These are phyloP conservation scores for Sebastes nivosus DNA, from an alignment of 2,797 vertebrate species.

Conservation along the genomic window DNA sequence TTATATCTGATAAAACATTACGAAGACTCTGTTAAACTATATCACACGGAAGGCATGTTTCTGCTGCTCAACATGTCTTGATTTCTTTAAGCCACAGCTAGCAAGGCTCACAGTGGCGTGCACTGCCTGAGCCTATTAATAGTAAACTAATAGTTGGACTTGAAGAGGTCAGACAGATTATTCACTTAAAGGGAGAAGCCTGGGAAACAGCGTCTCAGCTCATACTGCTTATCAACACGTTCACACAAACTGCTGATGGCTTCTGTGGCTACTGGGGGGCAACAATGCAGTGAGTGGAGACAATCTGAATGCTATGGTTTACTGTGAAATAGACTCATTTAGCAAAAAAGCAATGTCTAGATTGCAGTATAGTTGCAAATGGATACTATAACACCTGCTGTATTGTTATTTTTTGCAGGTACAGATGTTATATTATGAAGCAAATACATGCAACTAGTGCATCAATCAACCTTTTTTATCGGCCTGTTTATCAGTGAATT, in stretches of 20 bases:
- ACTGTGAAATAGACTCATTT: background rate
- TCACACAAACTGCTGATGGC: background rate
- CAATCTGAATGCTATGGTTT: background rate
- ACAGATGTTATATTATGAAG: background rate
- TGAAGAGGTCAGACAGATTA: slow-evolving; percentile 79
- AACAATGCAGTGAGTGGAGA: background rate
- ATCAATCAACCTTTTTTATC: background rate
- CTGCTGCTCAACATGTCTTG: background rate
- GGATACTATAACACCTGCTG: background rate
- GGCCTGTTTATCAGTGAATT: background rate
- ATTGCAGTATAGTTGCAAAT: background rate
- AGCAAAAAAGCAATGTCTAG: background rate
- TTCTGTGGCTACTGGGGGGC: background rate
- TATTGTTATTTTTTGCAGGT: background rate
- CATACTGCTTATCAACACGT: slow-evolving; percentile 53
- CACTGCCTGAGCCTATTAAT: slow-evolving; percentile 75
- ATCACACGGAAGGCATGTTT: background rate
- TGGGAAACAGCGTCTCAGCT: slow-evolving; percentile 61
- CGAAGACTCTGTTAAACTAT: background rate
- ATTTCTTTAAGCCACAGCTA: slow-evolving; percentile 16
- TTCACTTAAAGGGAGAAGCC: slow-evolving; percentile 75
- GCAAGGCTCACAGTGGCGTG: slow-evolving; percentile 13
- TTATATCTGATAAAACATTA: background rate
- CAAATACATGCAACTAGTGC: background rate
- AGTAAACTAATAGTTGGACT: slow-evolving; percentile 76